Evolutionary conservation across 2,888 invertebrate genomes (phyloP).

Genomic region (Geotrupes spiniger): DNA sequence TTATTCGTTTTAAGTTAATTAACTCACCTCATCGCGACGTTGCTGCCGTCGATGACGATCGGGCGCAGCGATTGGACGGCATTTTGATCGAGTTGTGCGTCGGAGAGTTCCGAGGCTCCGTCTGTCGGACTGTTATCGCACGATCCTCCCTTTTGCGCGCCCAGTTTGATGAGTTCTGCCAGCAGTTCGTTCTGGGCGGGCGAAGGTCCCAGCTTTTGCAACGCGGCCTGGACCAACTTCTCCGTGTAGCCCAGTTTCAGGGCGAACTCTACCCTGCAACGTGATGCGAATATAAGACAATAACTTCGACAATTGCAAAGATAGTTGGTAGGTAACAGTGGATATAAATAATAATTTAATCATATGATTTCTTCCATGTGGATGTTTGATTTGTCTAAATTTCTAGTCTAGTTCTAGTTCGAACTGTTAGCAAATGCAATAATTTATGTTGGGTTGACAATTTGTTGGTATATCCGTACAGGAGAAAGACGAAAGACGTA

Average conservation of each 20-base stretch:
- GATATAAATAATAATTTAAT: no score
- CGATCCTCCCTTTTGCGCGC: slow-evolving; percentile 53
- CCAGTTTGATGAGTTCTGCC: slow-evolving; percentile 83
- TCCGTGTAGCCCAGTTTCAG: slow-evolving; percentile 91
- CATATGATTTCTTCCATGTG: no score
- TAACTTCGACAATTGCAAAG: background rate
- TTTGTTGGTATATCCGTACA: no score
- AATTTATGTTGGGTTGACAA: no score
- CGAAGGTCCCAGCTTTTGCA: slow-evolving; percentile 79
- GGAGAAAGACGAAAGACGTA: no score
- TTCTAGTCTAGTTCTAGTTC: no score
- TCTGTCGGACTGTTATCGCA: slow-evolving; percentile 47
- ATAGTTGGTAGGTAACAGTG: background rate
- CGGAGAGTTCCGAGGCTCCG: slow-evolving; percentile 34
- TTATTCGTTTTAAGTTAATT: background rate
- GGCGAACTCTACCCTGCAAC: slow-evolving; percentile 76
- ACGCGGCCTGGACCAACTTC: slow-evolving; percentile 74
- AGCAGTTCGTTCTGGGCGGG: slow-evolving; percentile 85
- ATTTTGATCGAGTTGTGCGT: slow-evolving; percentile 14
- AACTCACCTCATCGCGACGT: slow-evolving; percentile 84
- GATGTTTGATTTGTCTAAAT: no score
- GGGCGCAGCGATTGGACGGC: slow-evolving; percentile 57
- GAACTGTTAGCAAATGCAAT: no score
- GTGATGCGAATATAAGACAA: background rate
- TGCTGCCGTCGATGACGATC: slow-evolving; percentile 91